Conservation (phyloP, 1,140 invertebrate species). For the Pachyrhynchus sulphureomaculatus region DNA sequence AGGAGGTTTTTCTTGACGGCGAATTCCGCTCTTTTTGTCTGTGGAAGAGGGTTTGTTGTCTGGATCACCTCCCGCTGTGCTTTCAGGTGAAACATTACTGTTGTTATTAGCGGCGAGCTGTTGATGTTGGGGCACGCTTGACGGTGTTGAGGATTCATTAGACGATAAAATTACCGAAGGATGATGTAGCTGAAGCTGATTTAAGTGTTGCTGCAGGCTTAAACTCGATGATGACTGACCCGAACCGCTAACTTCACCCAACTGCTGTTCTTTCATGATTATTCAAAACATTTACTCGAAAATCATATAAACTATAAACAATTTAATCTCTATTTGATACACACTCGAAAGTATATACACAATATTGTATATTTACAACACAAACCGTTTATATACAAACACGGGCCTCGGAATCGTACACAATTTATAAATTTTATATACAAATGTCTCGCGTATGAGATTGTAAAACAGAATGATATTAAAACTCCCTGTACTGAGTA, state of each 20-base stretch:
- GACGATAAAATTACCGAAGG: slow-evolving; percentile 44
- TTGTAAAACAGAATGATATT: slow-evolving; percentile 45
- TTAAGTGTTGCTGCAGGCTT: slow-evolving; percentile 47
- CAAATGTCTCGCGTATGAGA: slow-evolving; percentile 39
- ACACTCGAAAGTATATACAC: slow-evolving; percentile 42
- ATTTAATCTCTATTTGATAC: slow-evolving; percentile 50
- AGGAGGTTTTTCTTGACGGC: slow-evolving; percentile 87
- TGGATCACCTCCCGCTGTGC: slow-evolving; percentile 31
- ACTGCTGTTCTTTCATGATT: slow-evolving; percentile 51
- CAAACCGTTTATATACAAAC: slow-evolving; percentile 48
- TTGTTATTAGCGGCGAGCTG: slow-evolving; percentile 9
- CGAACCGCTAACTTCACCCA: slow-evolving; percentile 40
- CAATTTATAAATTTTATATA: slow-evolving; percentile 48
- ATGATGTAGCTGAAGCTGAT: slow-evolving; percentile 46
- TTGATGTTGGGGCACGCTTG: too few species aligned
- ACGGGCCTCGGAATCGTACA: slow-evolving; percentile 44
- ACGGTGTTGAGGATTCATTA: slow-evolving; percentile 26
- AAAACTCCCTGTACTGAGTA: slow-evolving; percentile 28
- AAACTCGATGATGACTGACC: slow-evolving; percentile 35
- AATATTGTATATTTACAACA: slow-evolving; percentile 48
- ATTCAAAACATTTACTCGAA: slow-evolving; percentile 50
- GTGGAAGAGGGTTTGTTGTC: slow-evolving; percentile 43
- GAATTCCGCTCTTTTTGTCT: slow-evolving; percentile 49
- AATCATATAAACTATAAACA: slow-evolving; percentile 40
- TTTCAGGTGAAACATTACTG: slow-evolving; percentile 38